phyloP scores from a whole-genome alignment of 2,797 vertebrate species.

The Okamejei kenojei region DNA sequence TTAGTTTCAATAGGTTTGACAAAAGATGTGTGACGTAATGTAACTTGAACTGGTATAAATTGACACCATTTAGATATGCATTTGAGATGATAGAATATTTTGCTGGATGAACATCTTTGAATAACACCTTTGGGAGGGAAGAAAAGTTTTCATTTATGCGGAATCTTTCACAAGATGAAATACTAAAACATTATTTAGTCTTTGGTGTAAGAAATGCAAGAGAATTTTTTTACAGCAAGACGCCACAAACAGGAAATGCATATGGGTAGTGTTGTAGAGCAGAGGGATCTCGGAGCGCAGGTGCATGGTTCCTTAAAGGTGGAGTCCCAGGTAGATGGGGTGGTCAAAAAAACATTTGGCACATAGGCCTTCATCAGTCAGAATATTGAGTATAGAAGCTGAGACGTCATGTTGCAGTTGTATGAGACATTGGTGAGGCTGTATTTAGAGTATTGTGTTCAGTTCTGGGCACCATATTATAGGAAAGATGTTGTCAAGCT shows the following conservation, averaged over 20 bases:
- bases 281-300: too few relatives aligned
- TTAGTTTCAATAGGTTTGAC: background rate
- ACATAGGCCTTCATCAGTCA: too few relatives aligned
- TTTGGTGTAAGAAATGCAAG: background rate
- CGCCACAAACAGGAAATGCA: background rate
- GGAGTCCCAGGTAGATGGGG: too few relatives aligned
- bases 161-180: background rate
- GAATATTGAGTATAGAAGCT: too few relatives aligned
- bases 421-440: too few relatives aligned
- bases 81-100: background rate
- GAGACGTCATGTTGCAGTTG: too few relatives aligned
- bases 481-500: too few relatives aligned
- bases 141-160: background rate
- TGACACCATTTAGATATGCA: background rate
- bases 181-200: background rate
- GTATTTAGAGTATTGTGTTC: too few relatives aligned
- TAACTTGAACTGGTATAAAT: slow-evolving; percentile 12
- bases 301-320: too few relatives aligned
- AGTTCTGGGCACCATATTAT: too few relatives aligned
- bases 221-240: background rate
- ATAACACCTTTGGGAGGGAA: background rate
- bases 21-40: background rate
- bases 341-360: too few relatives aligned
- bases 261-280: background rate
- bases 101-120: background rate